Evolutionary conservation across 2,888 invertebrate genomes (phyloP), one percentile per base, ranked within the genome.

Genomic region (Melolontha melolontha): DNA sequence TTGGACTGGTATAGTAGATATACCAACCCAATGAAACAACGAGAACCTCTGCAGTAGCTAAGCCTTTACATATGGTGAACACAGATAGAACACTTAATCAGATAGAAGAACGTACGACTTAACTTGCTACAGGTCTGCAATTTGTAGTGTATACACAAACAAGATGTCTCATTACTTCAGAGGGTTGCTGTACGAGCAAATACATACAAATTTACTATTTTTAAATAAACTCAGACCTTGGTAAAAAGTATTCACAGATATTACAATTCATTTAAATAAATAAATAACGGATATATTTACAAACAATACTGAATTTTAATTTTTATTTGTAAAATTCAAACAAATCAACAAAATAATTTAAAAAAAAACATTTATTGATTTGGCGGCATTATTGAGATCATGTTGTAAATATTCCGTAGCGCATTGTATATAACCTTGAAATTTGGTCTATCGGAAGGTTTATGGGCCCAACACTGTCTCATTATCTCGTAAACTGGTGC

Each of bases 381-480:
- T 34, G 59, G 69, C 27, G 42, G 17, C 29, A 59, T 59, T 17
- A 49, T 64, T 42, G 69, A 63, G 52, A 66, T 55, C 76, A 81
- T 78, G 49, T 78, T 76, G 71, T 79, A 77, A 69, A 83, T 80
- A 66, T 79, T 80, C 17, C 78, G 77, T 39, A 95, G 85, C 67
- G 92, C 91, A 78, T 93, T 92, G 80, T 92, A 90, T 77, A 95
- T 92, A 68, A 89, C 87, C 76, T 91, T 88, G 83, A 98, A 98
- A 77, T 92, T 90, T 8, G 97, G 97, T 70, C 97, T 88, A 76
- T 92, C 91, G 70, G 88, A 86, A 0, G 97, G 94, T 80, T 94
- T 93, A 75, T 91, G 89, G 78, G 92, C 92, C 96, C 97, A 98
- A 83, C 97, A 97, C 75, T 91, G 90, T 79, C 92, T 92, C 97